These are phyloP conservation scores for Zeus faber DNA, from an alignment of 2,113 vertebrate species.

Conservation along the genomic window DNA sequence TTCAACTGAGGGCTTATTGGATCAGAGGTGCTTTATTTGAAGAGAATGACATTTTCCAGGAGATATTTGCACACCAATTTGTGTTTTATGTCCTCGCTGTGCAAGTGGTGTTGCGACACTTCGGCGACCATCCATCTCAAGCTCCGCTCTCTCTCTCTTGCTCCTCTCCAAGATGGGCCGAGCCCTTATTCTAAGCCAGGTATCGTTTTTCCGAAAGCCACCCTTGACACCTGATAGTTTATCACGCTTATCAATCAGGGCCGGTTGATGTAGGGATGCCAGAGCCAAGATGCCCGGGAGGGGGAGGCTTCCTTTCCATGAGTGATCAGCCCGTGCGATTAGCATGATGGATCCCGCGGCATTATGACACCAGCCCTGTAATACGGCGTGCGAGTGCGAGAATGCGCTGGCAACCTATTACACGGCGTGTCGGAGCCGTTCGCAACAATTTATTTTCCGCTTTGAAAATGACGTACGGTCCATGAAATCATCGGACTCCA, in stretches of 20 bases:
- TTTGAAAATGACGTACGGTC: constrained; percentile 39
- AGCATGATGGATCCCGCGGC: constrained; percentile 38
- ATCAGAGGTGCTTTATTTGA: constrained; percentile 37
- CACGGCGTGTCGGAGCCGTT: constrained; percentile 30
- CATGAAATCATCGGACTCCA: constrained; percentile 5
- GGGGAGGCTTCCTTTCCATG: constrained; percentile 28
- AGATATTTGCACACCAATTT: constrained; percentile 61
- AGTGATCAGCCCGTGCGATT: constrained; percentile 41
- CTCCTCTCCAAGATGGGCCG: constrained; percentile 46
- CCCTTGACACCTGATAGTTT: constrained; percentile 49
- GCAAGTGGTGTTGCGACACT: constrained; percentile 14
- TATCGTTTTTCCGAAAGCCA: constrained; percentile 51
- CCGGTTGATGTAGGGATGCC: constrained; percentile 8
- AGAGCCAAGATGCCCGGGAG: constrained; percentile 20
- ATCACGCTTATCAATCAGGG: constrained; percentile 47
- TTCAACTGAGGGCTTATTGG: constrained; percentile 33
- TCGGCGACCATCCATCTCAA: not conserved
- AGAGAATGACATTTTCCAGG: constrained; percentile 47
- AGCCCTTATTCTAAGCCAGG: constrained; percentile 49
- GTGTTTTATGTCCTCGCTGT: constrained; percentile 43
- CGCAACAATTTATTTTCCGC: constrained; percentile 7
- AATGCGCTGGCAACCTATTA: constrained; percentile 43
- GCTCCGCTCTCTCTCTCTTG: constrained; percentile 29
- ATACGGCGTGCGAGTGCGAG: constrained; percentile 25
- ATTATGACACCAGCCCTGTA: constrained; percentile 16